Base-by-base conservation (phyloP, 2,113 vertebrate genomes). In the Gopherus evgoodei region DNA sequence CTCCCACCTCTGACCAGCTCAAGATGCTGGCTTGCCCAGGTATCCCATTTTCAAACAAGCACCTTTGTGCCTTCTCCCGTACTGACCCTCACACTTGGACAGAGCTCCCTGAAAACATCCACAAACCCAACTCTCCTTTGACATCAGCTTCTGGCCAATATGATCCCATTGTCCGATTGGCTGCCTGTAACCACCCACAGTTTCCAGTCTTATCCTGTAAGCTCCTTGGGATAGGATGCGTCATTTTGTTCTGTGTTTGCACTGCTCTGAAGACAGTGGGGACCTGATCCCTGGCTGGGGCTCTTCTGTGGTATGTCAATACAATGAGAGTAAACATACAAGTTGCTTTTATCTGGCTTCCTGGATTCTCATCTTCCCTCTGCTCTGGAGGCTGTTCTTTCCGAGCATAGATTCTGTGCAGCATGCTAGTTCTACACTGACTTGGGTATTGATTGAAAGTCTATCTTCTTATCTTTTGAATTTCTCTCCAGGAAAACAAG, bases 11-110 rank as follows among this genome's bases (percentile, higher is more conserved):
- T 85, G 56, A 59, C 2, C 24, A 25, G 8, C 10, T 5, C 72
- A 6, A 29, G 6, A 0, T 0, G 3, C 16, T 25, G 42, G 31
- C 3, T 3, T 1, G 0, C 24, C 53, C 27, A 2, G 3, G 42
- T 0, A 0, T 22, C 49, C 3, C 9, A 1, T 31, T 86, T 87
- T 81, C 52, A 84, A 27, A 5, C 6, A 0, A 0, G 21, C 11
- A 8, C 42, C 29, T 87, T 27, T 11, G n/a, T 80, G 54, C 42
- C 87, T 78, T 42, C 25, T 85, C 80, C 50, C 13, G 0, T 11
- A 50, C 81, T 87, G 57, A 47, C 94, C 54, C 83, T 93, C 4
- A 22, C 27, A 25, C 21, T 1, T 2, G 4, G 8, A 0, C 8
- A 7, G 5, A 90, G 5, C 38, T 76, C 56, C 16, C 2, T 1